phyloP scores from a whole-genome alignment of 1,140 invertebrate species.

The Conopomorpha cramerella region DNA sequence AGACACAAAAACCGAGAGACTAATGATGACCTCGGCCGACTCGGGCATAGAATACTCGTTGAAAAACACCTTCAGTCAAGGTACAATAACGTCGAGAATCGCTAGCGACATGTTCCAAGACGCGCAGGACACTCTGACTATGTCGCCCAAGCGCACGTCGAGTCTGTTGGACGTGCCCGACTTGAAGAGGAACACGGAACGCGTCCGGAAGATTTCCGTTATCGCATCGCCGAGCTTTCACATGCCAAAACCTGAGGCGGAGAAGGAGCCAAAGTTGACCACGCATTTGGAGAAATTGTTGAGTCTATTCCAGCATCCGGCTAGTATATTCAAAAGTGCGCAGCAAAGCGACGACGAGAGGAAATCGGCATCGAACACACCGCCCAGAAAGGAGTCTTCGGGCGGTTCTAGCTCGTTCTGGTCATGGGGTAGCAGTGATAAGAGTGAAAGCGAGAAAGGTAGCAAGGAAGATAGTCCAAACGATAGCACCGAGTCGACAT shows the following conservation, averaged over 20 bases:
- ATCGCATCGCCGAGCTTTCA: constrained; percentile 42
- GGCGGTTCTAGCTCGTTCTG: constrained; percentile 44
- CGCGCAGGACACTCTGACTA: constrained; percentile 28
- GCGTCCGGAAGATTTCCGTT: constrained; percentile 62
- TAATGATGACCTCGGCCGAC: constrained; percentile 53
- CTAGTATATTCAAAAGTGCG: constrained; percentile 58
- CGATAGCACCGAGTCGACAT: constrained; percentile 39
- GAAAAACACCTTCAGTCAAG: constrained; percentile 44
- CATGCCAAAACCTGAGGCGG: constrained; percentile 33
- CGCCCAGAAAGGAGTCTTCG: constrained; percentile 46
- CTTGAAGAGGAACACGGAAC: constrained; percentile 37
- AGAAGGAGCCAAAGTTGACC: constrained; percentile 39
- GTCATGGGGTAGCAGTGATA: constrained; percentile 35
- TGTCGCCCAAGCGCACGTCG: constrained; percentile 34
- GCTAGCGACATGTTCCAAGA: constrained; percentile 6
- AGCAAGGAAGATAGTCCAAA: constrained; percentile 35
- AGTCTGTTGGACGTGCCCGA: constrained; percentile 50
- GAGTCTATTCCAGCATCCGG: constrained; percentile 61
- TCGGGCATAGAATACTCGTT: constrained; percentile 52
- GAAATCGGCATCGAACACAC: constrained; percentile 34
- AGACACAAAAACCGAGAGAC: constrained; percentile 41
- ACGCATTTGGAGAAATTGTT: constrained; percentile 61
- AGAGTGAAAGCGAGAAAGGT: constrained; percentile 11
- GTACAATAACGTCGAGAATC: constrained; percentile 23
- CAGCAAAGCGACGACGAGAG: constrained; percentile 35